These are phyloP conservation scores for Megaceryle alcyon DNA, from an alignment of 2,797 vertebrate genomes.

Conservation along the genomic window DNA sequence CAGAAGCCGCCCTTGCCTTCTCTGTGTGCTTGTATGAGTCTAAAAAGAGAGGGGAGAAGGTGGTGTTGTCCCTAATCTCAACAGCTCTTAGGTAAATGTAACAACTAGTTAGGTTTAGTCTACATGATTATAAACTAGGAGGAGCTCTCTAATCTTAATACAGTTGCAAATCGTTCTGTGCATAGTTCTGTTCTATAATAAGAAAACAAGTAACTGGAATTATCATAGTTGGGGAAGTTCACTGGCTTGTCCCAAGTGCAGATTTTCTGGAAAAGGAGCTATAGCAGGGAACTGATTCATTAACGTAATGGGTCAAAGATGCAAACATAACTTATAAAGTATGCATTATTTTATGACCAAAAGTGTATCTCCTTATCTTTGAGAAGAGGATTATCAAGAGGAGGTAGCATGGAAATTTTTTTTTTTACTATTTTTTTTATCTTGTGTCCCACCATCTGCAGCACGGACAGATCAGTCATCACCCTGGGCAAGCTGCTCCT, in stretches of 20 bases:
- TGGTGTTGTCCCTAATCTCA: background rate
- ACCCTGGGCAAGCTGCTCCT: background rate
- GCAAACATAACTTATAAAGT: background rate
- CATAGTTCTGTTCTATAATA: background rate
- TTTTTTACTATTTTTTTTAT: background rate
- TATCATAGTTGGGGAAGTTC: background rate
- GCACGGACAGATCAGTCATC: background rate
- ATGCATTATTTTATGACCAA: background rate
- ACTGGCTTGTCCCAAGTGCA: background rate
- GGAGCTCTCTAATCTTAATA: background rate
- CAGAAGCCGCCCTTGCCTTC: background rate
- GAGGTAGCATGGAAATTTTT: background rate
- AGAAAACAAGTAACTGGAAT: background rate
- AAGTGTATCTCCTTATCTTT: background rate
- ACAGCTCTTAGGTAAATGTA: background rate
- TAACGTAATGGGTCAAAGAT: background rate
- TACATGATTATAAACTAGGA: background rate
- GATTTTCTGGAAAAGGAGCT: background rate
- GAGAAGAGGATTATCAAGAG: background rate
- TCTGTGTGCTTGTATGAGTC: fast-evolving
- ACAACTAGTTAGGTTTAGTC: background rate
- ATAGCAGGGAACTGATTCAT: background rate
- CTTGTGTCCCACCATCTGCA: background rate
- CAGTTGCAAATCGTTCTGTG: background rate
- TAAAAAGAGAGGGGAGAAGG: background rate